Evolutionary conservation across 2,797 vertebrate species (phyloP).

Genomic region (Sitta carolinensis): DNA sequence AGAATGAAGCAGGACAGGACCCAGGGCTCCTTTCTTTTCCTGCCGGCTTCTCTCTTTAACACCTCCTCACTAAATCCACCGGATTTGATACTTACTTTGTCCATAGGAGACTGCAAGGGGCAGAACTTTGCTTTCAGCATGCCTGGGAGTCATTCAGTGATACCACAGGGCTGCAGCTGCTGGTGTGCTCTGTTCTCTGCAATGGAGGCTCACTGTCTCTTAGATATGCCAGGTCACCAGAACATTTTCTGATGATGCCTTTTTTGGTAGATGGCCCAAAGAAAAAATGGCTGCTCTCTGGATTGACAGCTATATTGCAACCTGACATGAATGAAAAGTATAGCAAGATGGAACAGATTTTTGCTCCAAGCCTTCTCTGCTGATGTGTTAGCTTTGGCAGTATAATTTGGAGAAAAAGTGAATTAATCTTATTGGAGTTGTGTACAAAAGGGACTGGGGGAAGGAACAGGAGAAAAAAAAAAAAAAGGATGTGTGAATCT

Average conservation of each 20-base stretch:
- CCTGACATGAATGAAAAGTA: neutral
- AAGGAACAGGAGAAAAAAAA: accelerated
- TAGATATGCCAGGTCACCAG: neutral
- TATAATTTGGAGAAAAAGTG: constrained; percentile 2
- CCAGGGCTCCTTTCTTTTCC: neutral
- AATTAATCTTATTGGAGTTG: neutral
- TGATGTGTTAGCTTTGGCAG: constrained; percentile 45
- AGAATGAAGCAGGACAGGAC: neutral
- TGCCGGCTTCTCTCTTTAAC: neutral
- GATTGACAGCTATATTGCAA: constrained; percentile 26
- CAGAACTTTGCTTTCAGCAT: neutral
- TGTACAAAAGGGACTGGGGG: neutral
- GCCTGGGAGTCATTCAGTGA: neutral
- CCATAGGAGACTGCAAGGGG: neutral
- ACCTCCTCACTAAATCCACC: neutral
- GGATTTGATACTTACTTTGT: neutral
- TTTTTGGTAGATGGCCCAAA: neutral
- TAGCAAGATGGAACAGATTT: constrained; percentile 37
- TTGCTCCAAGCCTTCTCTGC: neutral
- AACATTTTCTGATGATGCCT: neutral
- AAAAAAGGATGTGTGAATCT: neutral
- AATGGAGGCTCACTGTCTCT: accelerated
- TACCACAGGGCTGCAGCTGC: neutral
- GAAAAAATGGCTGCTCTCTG: neutral
- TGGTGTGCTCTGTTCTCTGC: neutral